These are phyloP conservation scores for Orthosia incerta DNA, from an alignment of 2,888 invertebrate species.

Conservation along the genomic window DNA sequence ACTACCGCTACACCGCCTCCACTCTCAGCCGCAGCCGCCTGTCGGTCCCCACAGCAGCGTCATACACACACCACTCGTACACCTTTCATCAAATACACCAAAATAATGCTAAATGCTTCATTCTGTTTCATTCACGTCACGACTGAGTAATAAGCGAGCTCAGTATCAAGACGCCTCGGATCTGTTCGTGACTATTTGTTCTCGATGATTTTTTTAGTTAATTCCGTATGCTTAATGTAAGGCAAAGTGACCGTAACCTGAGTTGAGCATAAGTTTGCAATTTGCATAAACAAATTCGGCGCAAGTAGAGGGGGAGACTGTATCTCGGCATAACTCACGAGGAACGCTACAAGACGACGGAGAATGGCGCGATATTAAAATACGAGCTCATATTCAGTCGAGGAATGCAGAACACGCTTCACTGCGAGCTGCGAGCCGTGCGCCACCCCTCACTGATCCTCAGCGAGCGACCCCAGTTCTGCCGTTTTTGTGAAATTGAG, in stretches of 20 bases:
- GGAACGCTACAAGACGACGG: neutral
- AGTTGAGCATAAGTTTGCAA: constrained; percentile 12
- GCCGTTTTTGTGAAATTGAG: no score
- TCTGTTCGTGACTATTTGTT: neutral
- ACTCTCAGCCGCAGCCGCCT: neutral
- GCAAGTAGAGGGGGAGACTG: neutral
- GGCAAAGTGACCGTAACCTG: constrained; percentile 1
- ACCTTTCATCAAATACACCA: neutral
- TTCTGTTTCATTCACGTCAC: neutral
- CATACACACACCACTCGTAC: neutral
- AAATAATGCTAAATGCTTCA: neutral
- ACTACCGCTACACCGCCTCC: no score
- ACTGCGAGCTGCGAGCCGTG: no score
- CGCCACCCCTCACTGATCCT: no score
- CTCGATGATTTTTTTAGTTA: constrained; percentile 7
- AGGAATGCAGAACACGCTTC: neutral
- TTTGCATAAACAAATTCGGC: constrained; percentile 12
- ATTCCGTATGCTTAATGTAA: constrained; percentile 12
- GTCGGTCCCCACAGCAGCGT: neutral
- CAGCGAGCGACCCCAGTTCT: no score
- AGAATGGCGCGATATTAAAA: constrained; percentile 21
- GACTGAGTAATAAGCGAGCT: neutral
- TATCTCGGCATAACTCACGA: constrained; percentile 12
- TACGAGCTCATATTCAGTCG: neutral
- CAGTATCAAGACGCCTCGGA: neutral